phyloP scores from a whole-genome alignment of 1,140 invertebrate genomes.

The Ceratoteleas bidentatus region DNA sequence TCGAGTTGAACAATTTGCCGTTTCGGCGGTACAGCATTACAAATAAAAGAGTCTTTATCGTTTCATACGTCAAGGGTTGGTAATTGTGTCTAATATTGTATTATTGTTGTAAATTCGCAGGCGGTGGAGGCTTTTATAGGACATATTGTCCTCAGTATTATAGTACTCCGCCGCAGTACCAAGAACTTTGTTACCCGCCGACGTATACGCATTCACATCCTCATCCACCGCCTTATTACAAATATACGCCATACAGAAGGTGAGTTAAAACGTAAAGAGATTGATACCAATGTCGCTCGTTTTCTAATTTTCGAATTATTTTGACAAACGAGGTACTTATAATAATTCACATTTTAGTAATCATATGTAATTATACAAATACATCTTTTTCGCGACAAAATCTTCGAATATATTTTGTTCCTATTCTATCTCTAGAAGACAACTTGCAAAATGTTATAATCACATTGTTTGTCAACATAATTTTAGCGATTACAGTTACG shows the following conservation, averaged over 20 bases:
- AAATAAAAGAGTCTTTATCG: conserved; percentile 15
- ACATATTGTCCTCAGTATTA: conserved; percentile 81
- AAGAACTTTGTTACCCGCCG: conserved; percentile 84
- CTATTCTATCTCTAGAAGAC: too few relatives aligned
- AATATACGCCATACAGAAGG: conserved; percentile 83
- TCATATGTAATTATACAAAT: too few relatives aligned
- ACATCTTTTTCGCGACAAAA: too few relatives aligned
- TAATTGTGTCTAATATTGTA: conserved; percentile 55
- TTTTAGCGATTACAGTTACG: too few relatives aligned
- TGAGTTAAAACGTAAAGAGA: conserved; percentile 64
- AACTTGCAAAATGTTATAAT: too few relatives aligned
- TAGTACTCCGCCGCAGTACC: conserved; percentile 82
- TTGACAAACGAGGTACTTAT: conserved; percentile 3
- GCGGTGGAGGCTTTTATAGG: conserved; percentile 78
- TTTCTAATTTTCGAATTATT: conserved; percentile 9
- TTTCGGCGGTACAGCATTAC: not conserved
- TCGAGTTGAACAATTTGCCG: too few relatives aligned
- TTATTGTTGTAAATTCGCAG: conserved; percentile 70
- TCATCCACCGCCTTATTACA: conserved; percentile 84
- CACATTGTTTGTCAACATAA: too few relatives aligned
- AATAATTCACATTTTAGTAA: too few relatives aligned
- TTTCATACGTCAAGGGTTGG: conserved; percentile 26
- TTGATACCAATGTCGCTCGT: conserved; percentile 23
- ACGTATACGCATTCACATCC: conserved; percentile 81
- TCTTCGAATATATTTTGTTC: too few relatives aligned